Evolutionary conservation across 2,113 vertebrate species (phyloP).

Genomic region (Tupaia tana): DNA sequence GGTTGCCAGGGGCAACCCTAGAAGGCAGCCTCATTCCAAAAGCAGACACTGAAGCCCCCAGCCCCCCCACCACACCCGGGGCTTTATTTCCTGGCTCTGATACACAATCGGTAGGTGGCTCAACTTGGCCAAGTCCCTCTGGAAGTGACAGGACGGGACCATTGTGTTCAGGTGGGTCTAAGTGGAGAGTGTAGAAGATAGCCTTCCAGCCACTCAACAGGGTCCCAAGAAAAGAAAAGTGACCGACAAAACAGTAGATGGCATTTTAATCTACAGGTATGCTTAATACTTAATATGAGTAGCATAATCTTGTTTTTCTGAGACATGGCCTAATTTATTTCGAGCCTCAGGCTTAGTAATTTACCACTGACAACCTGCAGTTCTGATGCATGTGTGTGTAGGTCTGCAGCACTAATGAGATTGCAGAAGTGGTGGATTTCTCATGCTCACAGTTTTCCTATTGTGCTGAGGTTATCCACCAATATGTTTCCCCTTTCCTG

Average conservation of each 20-base stretch:
- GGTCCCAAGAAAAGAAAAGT: constrained; percentile 39
- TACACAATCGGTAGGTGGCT: not conserved
- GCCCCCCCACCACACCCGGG: not conserved
- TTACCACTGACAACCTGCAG: constrained; percentile 56
- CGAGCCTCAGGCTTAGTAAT: constrained; percentile 66
- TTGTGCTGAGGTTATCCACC: constrained; percentile 20
- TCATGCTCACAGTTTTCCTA: constrained; percentile 14
- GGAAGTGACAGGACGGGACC: not conserved
- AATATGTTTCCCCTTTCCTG: constrained; percentile 34
- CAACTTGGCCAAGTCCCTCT: not conserved
- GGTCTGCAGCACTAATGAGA: constrained; percentile 56
- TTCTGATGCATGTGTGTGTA: not conserved
- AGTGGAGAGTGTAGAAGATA: not conserved
- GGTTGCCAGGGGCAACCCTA: constrained; percentile 78
- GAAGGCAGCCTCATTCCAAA: constrained; percentile 65
- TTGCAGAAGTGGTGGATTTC: not conserved
- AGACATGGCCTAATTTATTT: constrained; percentile 74
- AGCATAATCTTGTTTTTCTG: constrained; percentile 70
- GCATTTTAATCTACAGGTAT: constrained; percentile 57
- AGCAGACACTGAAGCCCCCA: constrained; percentile 54
- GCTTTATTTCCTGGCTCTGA: constrained; percentile 10
- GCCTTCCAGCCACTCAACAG: constrained; percentile 1
- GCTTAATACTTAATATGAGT: constrained; percentile 46
- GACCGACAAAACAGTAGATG: constrained; percentile 1
- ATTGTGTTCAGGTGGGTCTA: not conserved